phyloP scores from a whole-genome alignment of 1,140 invertebrate genomes.

The Geopemphigus sp. region DNA sequence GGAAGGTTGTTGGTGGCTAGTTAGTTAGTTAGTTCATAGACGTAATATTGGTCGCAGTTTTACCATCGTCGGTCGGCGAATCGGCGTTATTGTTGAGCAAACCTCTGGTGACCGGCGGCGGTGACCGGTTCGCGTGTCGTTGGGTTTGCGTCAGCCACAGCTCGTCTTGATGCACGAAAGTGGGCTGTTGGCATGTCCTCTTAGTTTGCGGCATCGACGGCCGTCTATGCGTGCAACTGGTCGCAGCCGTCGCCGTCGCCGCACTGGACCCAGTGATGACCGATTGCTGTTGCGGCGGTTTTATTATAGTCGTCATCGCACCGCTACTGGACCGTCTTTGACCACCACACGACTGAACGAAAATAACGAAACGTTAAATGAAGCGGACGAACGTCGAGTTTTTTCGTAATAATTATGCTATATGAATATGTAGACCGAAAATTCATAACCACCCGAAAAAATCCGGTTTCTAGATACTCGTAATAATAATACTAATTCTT shows the following conservation, averaged over 20 bases:
- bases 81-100: constrained; percentile 55
- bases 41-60: too few species aligned
- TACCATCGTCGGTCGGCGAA: constrained; percentile 52
- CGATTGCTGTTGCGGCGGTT: too few species aligned
- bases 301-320: background rate
- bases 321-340: constrained; percentile 34
- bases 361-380: background rate
- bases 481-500: too few species aligned
- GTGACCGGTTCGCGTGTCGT: constrained; percentile 52
- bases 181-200: constrained; percentile 50
- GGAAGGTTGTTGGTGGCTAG: too few species aligned
- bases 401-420: too few species aligned
- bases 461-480: too few species aligned
- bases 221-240: constrained; percentile 22
- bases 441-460: too few species aligned
- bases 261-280: background rate
- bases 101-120: constrained; percentile 51
- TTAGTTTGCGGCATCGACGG: constrained; percentile 44
- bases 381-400: background rate
- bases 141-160: constrained; percentile 54
- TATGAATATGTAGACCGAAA: too few species aligned
- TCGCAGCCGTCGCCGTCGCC: constrained; percentile 54
- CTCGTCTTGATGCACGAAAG: constrained; percentile 54
- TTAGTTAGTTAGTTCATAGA: too few species aligned
- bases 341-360: constrained; percentile 22